phyloP scores from a whole-genome alignment of 2,888 invertebrate species.

The Cheilosia variabilis region DNA sequence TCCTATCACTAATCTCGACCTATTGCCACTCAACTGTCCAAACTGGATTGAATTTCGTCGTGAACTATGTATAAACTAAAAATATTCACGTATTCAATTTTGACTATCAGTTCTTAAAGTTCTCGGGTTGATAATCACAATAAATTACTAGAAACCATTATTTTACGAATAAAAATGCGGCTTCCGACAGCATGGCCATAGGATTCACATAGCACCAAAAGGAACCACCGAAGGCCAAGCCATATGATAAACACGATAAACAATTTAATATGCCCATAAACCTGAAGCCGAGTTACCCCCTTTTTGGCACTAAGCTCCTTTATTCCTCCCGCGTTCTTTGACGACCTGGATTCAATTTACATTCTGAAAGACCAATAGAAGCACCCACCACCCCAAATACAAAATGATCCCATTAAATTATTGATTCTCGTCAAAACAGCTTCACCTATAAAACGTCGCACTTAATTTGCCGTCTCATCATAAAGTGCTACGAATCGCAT shows the following conservation, averaged over 20 bases:
- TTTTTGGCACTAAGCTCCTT: neutral
- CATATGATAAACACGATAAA: neutral
- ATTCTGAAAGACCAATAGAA: conserved; percentile 6
- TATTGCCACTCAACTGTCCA: too few species aligned
- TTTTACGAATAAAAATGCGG: too few species aligned
- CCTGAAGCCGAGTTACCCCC: neutral
- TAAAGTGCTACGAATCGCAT: conserved; percentile 11
- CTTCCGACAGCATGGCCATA: too few species aligned
- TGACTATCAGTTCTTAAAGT: too few species aligned
- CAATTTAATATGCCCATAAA: neutral
- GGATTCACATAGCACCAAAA: too few species aligned
- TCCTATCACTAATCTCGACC: too few species aligned
- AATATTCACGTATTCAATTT: too few species aligned
- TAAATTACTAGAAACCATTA: too few species aligned
- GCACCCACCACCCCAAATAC: conserved; percentile 3
- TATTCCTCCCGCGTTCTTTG: neutral
- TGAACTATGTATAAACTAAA: too few species aligned
- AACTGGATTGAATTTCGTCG: too few species aligned
- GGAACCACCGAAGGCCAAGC: neutral
- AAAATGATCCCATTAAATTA: conserved; percentile 37
- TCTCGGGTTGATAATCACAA: too few species aligned
- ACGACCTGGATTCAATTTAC: neutral
- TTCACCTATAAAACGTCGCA: conserved; percentile 14
- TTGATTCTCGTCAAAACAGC: conserved; percentile 39
- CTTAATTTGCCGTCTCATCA: conserved; percentile 31